Base-by-base conservation (phyloP, 2,113 vertebrate species). In the Rallus limicola region DNA sequence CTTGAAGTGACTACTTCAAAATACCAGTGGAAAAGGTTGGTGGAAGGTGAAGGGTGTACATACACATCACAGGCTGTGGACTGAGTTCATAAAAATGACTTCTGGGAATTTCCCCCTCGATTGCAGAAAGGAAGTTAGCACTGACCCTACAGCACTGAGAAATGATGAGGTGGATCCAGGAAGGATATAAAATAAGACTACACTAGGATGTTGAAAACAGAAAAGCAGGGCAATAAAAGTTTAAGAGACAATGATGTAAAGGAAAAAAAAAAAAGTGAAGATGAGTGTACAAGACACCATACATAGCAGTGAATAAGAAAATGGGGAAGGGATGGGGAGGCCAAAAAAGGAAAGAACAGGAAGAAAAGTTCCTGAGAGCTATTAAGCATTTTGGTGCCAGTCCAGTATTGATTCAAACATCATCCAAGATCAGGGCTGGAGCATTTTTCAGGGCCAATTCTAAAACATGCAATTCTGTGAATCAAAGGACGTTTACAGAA, bases 111-210 rank as follows among this genome's bases (percentile, higher is more conserved):
- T 68, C 42, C 38, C 42, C 36, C 44, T 90, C 5, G 9, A 8
- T 2, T 48, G 86, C 34, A 53, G 44, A 60, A 82, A 31, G 25
- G 25, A 87, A 72, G 21, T 15, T 55, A 31, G 33, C 34, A 62
- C 21, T 10, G 34, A 52, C 42, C 38, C 72, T 36, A 4, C 0
- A 0, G 17, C 4, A 0, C 34, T 28, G 42, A 88, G 40, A 42
- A 90, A 63, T 2, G 3, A 42, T 19, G 55, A 90, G 55, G 34
- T 36, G 36, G 70, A 53, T 50, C 56, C 53, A 65, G 64, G n/a
- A 74, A 74, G 20, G 52, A 29, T 20, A 20, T 24, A 62, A 89
- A 82, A 28, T 13, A 25, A 40, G 20, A 69, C 46, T 34, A 11
- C 48, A 88, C 63, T 2, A 52, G 16, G 15, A 68, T 62, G 33